Percentiles rank a stretch among this genome's conserved stretches.
phyloP scores from a whole-genome alignment of 1,140 invertebrate genomes.

The Drosophila repleta region DNA sequence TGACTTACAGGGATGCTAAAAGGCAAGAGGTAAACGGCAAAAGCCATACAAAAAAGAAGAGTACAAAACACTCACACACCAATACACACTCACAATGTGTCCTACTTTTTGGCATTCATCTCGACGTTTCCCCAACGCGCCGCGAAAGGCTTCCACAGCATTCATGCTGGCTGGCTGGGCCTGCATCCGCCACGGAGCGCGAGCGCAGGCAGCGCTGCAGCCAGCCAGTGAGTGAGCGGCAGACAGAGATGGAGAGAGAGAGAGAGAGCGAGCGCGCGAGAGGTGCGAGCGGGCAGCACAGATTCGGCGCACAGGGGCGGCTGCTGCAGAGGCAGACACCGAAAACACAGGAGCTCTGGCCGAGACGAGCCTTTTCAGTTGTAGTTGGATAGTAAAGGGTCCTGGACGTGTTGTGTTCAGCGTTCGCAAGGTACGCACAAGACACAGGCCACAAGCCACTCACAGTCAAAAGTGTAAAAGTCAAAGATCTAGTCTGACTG shows the following conservation, averaged over 20 bases:
- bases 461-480: slow-evolving; percentile 12
- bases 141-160: slow-evolving; percentile 7
- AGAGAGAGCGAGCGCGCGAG: slow-evolving; percentile 6
- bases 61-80: slow-evolving; percentile 5
- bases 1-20: not conserved
- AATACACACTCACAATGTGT: slow-evolving; percentile 59
- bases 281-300: slow-evolving; percentile 1
- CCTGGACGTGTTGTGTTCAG: slow-evolving; percentile 75
- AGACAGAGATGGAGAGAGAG: slow-evolving; percentile 5
- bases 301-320: slow-evolving; percentile 78
- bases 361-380: slow-evolving; percentile 73
- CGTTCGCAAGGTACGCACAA: slow-evolving; percentile 76
- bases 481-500: slow-evolving; percentile 6
- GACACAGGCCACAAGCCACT: not conserved
- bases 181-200: slow-evolving; percentile 2
- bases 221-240: slow-evolving; percentile 1
- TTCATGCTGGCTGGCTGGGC: slow-evolving; percentile 15
- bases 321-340: slow-evolving; percentile 47
- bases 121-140: slow-evolving; percentile 53
- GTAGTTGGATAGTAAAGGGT: slow-evolving; percentile 81
- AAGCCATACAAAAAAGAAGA: slow-evolving; percentile 27
- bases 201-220: not conserved
- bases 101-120: slow-evolving; percentile 72
- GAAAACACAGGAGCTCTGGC: slow-evolving; percentile 24
- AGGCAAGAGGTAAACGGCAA: slow-evolving; percentile 10